Evolutionary conservation across 2,888 invertebrate genomes (phyloP), one percentile per base, ranked within the genome.

Genomic region (Himalopsyche anomala): DNA sequence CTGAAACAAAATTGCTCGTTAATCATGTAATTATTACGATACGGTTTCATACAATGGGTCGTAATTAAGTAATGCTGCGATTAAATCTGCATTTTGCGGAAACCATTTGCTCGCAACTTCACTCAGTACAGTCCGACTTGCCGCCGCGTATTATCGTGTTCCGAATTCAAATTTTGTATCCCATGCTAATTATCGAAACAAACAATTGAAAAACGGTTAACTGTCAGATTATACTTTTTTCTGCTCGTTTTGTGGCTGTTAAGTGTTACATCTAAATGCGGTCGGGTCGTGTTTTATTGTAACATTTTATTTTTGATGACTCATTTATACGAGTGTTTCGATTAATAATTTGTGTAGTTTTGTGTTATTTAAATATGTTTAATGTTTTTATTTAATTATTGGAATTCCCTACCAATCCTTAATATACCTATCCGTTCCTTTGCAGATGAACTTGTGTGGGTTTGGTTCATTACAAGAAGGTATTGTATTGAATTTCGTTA

Each of bases 31-130:
- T 4, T 4, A 5, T 51, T 15, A 51, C 51, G 12, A 62, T 19
- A 62, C 62, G 28, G 28, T 62, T 62, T 62, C 5, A 62, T 19
- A 62, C 62, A 45, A 9, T 11, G 45, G 2, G 11, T 56, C 28
- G 6, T 5, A 28, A 8, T 11, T 45, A 45, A 45, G 6, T 3
- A 62, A 5, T 11, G n/a, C 11, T n/a, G 56, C 56, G 6, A n/a
- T 56, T 6, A 56, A 56, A 62, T 62, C 9, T 62, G 11, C 28
- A n/a, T n/a, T 56, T 62, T 62, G 62, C 62, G 62, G 62, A 62
- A 62, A 62, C 62, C 8, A 19, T 38, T 45, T 8, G 45, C 28
- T 36, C 28, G 6, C 4, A 80, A 80, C 45, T 80, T 80, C 45
- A 80, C 45, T 80, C 45, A 80, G 40, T 80, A 12, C 36, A 62